These are phyloP conservation scores for Coendou prehensilis DNA, from an alignment of 2,797 vertebrate genomes.

Conservation along the genomic window DNA sequence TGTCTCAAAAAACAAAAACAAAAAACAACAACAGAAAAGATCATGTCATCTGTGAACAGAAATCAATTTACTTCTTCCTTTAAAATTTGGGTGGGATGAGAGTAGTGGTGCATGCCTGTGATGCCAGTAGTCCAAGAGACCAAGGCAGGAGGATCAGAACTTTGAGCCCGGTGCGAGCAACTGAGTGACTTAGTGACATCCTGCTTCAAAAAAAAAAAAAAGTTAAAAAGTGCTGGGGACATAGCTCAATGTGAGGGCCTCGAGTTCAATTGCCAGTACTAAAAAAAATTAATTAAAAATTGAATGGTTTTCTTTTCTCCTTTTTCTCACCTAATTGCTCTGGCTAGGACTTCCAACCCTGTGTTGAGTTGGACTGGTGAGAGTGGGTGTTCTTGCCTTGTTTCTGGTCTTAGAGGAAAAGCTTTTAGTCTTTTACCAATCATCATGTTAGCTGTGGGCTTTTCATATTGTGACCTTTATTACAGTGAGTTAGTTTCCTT, in stretches of 20 bases:
- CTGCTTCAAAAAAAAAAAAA: not conserved
- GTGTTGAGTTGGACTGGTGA: not conserved
- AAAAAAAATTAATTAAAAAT: not conserved
- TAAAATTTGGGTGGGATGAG: not conserved
- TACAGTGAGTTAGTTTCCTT: slow-evolving; percentile 9
- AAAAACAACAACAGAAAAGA: not conserved
- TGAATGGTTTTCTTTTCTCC: not conserved
- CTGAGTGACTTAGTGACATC: not conserved
- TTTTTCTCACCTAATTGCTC: slow-evolving; percentile 50
- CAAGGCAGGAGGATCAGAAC: not conserved
- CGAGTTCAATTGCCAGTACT: not conserved
- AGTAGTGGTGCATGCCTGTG: not conserved
- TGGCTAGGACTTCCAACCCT: not conserved
- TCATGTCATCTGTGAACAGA: not conserved
- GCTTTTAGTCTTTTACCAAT: slow-evolving; percentile 1
- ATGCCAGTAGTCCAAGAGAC: not conserved
- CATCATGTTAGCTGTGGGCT: not conserved
- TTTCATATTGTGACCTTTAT: not conserved
- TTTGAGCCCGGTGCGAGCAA: not conserved
- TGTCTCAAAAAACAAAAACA: not conserved
- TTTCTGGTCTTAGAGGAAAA: slow-evolving; percentile 55
- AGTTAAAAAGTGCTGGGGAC: not conserved
- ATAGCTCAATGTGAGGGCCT: not conserved
- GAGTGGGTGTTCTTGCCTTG: not conserved
- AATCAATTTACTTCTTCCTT: not conserved